Conservation (phyloP, 1,140 invertebrate genomes). For the Phymastichus coffea region DNA sequence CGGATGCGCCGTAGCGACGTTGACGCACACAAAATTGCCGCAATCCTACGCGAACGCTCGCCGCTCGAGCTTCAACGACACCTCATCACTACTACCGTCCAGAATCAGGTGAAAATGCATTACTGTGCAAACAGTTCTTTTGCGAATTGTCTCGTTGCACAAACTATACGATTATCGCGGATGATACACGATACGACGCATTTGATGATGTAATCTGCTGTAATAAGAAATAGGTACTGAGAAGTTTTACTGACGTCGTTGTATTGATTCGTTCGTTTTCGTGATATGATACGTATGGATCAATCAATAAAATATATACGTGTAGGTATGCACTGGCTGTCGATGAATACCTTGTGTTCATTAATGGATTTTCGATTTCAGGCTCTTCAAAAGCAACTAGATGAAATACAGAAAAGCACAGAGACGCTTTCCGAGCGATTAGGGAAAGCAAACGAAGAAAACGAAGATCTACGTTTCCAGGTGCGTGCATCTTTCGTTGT, state of each 20-base stretch:
- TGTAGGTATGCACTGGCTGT: too few relatives aligned
- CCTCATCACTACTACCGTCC: constrained; percentile 76
- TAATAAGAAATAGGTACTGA: too few relatives aligned
- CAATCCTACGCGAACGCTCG: constrained; percentile 79
- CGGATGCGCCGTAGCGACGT: constrained; percentile 33
- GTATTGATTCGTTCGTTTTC: too few relatives aligned
- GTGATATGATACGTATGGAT: too few relatives aligned
- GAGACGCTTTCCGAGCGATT: constrained; percentile 66
- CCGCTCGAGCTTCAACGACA: constrained; percentile 80
- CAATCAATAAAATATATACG: too few relatives aligned
- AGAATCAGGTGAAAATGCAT: constrained; percentile 78
- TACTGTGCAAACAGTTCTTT: too few relatives aligned
- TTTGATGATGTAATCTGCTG: too few relatives aligned
- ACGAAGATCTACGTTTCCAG: constrained; percentile 80
- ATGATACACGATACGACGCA: too few relatives aligned
- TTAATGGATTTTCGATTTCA: constrained; percentile 41
- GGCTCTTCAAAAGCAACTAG: constrained; percentile 69
- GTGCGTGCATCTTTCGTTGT: constrained; percentile 48
- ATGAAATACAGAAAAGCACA: constrained; percentile 65
- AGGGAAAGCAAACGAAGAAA: constrained; percentile 73
- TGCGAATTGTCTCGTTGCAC: too few relatives aligned
- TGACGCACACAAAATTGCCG: constrained; percentile 73
- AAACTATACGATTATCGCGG: too few relatives aligned
- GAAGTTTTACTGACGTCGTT: too few relatives aligned
- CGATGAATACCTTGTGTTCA: background rate